Evolutionary conservation across 2,797 vertebrate species (phyloP).

Genomic region (Pyrocephalus nanus): DNA sequence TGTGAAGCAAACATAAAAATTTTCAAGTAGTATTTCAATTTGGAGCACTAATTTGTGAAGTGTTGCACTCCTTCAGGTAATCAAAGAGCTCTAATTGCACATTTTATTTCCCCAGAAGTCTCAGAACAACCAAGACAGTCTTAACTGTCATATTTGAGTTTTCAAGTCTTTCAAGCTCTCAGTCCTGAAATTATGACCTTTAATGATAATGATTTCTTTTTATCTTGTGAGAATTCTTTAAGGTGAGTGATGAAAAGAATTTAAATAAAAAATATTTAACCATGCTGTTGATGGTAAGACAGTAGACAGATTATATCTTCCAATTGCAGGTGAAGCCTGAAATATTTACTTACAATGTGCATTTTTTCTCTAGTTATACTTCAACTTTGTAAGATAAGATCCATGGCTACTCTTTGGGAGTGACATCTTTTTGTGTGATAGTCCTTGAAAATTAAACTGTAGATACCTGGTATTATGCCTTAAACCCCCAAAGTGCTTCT

Average conservation of each 20-base stretch:
- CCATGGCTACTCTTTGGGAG: background rate
- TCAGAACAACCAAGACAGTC: background rate
- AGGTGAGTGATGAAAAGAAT: conserved; percentile 11
- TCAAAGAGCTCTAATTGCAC: background rate
- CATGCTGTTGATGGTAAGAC: background rate
- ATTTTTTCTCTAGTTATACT: background rate
- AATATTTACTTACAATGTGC: background rate
- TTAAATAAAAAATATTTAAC: background rate
- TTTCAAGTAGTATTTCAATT: background rate
- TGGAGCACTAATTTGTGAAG: background rate
- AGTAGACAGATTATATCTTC: background rate
- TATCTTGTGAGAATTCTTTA: background rate
- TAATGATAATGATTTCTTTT: conserved; percentile 1
- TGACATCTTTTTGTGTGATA: background rate
- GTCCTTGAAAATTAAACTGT: background rate
- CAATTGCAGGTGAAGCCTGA: background rate
- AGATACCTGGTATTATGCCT: background rate
- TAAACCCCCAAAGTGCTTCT: background rate
- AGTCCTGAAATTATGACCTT: background rate
- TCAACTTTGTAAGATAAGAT: background rate
- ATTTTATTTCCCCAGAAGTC: background rate
- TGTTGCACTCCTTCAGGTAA: background rate
- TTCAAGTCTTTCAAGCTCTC: background rate
- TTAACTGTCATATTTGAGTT: background rate
- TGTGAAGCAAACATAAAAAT: background rate